Evolutionary conservation across 2,797 vertebrate genomes (phyloP), one percentile per base, ranked within the genome.

Genomic region (Bovichtus variegatus): DNA sequence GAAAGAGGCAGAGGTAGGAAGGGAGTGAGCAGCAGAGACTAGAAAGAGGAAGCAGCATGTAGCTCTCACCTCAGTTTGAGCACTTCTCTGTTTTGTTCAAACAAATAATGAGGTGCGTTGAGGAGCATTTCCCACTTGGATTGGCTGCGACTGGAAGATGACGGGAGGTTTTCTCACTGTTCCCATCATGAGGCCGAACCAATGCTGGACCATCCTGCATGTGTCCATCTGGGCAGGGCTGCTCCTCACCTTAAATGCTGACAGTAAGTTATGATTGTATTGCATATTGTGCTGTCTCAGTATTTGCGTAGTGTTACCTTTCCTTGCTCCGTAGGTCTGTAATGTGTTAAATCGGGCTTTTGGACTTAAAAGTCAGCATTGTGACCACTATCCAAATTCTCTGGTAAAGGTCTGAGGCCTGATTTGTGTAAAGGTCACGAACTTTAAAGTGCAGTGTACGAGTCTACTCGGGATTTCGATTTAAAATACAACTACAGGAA

Each of bases 41-140:
- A 59, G 58, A 88, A 87, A 74, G 84, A 90, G 89, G 89, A 91
- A 93, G 86, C 70, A 70, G 65, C 34, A 36, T 43, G 23, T 41
- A 21, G 21, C 23, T 62, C 16, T 15, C 9, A 47, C 46, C 43
- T 74, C 27, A 31, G 13, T 19, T 4, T 60, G 38, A 76, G 8
- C 40, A 46, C 69, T 81, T 67, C 57, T 76, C 46, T 76, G 5
- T 73, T 77, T 50, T 67, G 38, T 19, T 51, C 6, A 18, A 55
- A 3, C 3, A 53, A 50, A 72, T 57, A 46, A 85, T 4, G 60
- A 85, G 80, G 71, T 3, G 7, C 47, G 38, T 9, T 0, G 78
- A 58, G 31, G 71, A 79, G 40, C 23, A 9, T 18, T 38, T 65
- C 50, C 34, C 43, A 47, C 5, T 67, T n/a, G 34, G 65, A 31